Conservation (phyloP, 2,113 vertebrate genomes). For the Phalacrocorax brasilianus region DNA sequence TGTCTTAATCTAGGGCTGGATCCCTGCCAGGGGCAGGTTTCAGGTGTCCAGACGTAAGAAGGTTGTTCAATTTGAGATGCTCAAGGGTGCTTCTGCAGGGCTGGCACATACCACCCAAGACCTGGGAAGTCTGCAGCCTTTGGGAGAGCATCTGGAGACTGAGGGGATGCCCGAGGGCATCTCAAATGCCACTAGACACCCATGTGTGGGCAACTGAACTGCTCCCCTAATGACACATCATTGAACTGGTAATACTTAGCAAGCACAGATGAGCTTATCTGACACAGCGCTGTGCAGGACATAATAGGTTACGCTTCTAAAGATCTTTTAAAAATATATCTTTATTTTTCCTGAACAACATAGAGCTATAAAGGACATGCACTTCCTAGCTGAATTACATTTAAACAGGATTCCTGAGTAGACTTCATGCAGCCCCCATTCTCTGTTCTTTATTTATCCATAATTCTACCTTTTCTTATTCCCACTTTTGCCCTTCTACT, state of each 20-base stretch:
- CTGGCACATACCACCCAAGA: neutral
- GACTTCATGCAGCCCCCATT: neutral
- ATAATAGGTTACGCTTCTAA: neutral
- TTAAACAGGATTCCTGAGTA: neutral
- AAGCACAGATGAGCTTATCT: neutral
- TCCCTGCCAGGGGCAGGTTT: neutral
- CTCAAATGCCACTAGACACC: neutral
- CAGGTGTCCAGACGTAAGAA: neutral
- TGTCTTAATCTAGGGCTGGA: neutral
- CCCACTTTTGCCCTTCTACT: neutral
- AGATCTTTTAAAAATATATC: neutral
- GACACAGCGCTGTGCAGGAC: neutral
- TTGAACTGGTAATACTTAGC: neutral
- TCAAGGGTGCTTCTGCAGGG: neutral
- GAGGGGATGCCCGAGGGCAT: neutral
- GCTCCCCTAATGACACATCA: neutral
- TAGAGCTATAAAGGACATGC: neutral
- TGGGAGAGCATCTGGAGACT: neutral
- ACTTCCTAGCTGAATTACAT: neutral
- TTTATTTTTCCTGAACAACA: neutral
- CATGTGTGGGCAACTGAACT: neutral
- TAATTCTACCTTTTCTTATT: neutral
- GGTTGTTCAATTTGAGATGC: neutral
- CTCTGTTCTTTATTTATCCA: neutral
- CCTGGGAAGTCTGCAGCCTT: neutral